Conservation (phyloP, 2,888 invertebrate species). For the Arrhopalites spinosus region DNA sequence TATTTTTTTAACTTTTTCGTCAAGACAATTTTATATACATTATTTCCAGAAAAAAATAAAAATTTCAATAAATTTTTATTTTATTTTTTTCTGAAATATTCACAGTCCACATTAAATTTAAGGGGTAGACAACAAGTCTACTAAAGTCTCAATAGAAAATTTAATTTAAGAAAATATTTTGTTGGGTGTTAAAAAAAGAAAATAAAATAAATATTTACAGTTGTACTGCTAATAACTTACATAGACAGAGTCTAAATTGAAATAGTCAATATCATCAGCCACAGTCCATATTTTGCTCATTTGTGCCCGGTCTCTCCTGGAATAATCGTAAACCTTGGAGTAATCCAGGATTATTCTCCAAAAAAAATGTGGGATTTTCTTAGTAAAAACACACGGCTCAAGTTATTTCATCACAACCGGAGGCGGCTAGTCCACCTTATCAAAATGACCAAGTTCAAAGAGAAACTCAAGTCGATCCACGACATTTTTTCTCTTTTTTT, state of each 20-base stretch:
- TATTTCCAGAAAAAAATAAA: no score
- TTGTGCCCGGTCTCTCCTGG: conserved; percentile 34
- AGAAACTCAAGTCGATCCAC: background rate
- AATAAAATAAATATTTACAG: no score
- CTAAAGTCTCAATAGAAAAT: no score
- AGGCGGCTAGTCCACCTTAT: background rate
- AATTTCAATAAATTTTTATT: no score
- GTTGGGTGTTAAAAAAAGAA: no score
- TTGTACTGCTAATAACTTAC: conserved; percentile 27
- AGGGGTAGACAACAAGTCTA: no score
- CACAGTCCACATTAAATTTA: no score
- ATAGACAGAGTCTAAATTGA: conserved; percentile 43
- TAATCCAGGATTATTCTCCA: conserved; percentile 23
- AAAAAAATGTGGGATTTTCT: background rate
- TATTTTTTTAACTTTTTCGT: no score
- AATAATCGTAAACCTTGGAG: conserved; percentile 36
- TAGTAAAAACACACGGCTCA: background rate
- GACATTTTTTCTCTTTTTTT: background rate
- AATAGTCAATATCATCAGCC: conserved; percentile 55
- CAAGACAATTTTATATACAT: no score
- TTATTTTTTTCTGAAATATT: no score
- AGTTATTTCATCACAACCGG: conserved; percentile 19
- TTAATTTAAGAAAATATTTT: no score
- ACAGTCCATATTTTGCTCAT: conserved; percentile 55
- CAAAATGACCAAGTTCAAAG: background rate